Base-by-base conservation (phyloP, 2,888 invertebrate genomes). In the Fabriciana adippe region DNA sequence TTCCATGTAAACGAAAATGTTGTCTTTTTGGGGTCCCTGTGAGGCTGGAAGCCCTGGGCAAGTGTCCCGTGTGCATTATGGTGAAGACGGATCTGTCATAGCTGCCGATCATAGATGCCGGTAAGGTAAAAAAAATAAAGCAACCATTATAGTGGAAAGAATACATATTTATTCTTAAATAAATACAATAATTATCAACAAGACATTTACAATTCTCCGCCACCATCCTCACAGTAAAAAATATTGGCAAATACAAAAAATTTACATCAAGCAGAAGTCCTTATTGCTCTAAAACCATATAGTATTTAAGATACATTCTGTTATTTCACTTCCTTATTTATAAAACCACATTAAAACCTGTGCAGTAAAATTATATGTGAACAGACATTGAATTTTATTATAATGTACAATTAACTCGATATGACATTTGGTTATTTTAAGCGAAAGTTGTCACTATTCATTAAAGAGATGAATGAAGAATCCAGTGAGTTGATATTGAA, bases 141-240 rank as follows among this genome's bases (percentile, higher is more conserved):
- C 4, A 48, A 47, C n/a, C 35, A 51, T 64, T 50, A 55, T 47
- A 66, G 74, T 69, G 73, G 81, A 87, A 88, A 86, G 83, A 85
- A 85, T 85, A 84, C 81, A 85, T 86, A 83, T 87, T 88, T 89
- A 87, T 88, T 82, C 87, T 87, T 90, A 88, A 85, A 88, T 88
- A 88, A 88, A 88, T 87, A 89, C 75, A 84, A 79, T 41, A 41
- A 41, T 81, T 79, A 82, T 75, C 79, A 83, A 84, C 84, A 87
- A 85, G 84, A 81, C 66, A 78, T 86, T 82, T 85, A 86, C 82
- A 89, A 87, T 85, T 83, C 79, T 88, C 89, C 88, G 76, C 84
- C 87, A 89, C 88, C 88, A 62, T 71, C 70, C 72, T 67, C 68
- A 67, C 63, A 60, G 71, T 70, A 75, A 71, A 75, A 73, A 74